Percentiles rank a stretch among this genome's conserved stretches.
These are phyloP conservation scores for Orchesella flavescens DNA, from an alignment of 2,888 invertebrate species.

Conservation along the genomic window DNA sequence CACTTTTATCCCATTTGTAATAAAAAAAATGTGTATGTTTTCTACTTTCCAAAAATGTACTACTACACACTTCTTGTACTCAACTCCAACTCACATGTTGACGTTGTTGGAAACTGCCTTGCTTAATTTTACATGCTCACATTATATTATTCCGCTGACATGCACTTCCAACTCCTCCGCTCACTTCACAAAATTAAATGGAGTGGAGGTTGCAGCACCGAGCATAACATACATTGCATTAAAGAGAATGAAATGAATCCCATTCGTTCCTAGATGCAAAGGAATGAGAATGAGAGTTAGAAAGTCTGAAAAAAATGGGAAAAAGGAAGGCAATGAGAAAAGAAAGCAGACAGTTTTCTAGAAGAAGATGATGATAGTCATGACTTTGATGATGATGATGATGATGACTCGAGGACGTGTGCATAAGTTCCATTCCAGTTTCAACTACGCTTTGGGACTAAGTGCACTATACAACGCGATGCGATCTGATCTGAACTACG, in stretches of 20 bases:
- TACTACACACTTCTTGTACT: not conserved
- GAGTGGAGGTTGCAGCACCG: slow-evolving; percentile 33
- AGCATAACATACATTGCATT: not conserved
- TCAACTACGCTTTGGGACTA: not conserved
- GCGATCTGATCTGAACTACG: too few relatives aligned
- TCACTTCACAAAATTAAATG: slow-evolving; percentile 35
- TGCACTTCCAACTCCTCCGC: slow-evolving; percentile 10
- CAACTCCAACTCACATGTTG: slow-evolving; percentile 6
- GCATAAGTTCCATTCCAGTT: not conserved
- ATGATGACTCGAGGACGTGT: slow-evolving; percentile 12
- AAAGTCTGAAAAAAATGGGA: too few relatives aligned
- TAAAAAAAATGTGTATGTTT: not conserved
- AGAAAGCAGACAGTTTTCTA: not conserved
- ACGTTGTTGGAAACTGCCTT: not conserved
- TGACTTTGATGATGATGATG: slow-evolving; percentile 27
- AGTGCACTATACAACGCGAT: not conserved
- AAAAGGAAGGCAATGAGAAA: slow-evolving; percentile 5
- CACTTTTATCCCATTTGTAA: too few relatives aligned
- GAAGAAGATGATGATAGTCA: slow-evolving; percentile 10
- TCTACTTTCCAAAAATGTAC: not conserved
- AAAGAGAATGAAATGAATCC: not conserved
- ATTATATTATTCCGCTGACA: slow-evolving; percentile 44
- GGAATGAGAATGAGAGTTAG: not conserved
- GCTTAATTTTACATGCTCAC: slow-evolving; percentile 27
- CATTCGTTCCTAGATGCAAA: too few relatives aligned